Evolutionary conservation across 2,113 vertebrate species (phyloP).

Genomic region (Perca fluviatilis): DNA sequence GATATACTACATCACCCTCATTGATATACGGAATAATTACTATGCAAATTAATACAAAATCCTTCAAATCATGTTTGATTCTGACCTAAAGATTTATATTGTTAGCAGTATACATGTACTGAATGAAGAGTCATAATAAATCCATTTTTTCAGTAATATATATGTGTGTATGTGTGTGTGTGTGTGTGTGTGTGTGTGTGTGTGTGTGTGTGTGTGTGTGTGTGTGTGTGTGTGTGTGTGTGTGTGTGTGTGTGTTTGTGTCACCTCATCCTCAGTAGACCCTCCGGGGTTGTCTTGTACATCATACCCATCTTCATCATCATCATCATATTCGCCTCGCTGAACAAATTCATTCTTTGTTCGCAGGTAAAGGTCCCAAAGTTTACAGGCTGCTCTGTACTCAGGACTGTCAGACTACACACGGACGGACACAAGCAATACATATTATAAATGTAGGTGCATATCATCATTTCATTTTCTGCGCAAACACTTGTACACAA

Average conservation of each 20-base stretch:
- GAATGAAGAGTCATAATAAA: neutral
- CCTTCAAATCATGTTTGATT: neutral
- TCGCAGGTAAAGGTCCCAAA: conserved; percentile 97
- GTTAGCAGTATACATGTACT: neutral
- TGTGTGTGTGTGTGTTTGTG: neutral
- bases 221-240: no score
- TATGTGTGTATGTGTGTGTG: no score
- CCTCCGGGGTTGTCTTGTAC: conserved; percentile 89
- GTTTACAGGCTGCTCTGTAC: conserved; percentile 95
- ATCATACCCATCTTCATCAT: conserved; percentile 93
- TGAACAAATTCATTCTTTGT: conserved; percentile 99
- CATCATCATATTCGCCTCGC: conserved; percentile 94
- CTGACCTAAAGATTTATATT: neutral
- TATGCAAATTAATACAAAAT: neutral
- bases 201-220: no score
- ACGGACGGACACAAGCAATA: conserved; percentile 38
- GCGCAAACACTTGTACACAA: neutral
- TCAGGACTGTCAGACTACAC: conserved; percentile 93
- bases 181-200: no score
- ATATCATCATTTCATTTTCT: neutral
- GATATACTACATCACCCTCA: neutral
- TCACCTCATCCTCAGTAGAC: conserved; percentile 92
- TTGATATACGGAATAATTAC: neutral
- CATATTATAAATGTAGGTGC: neutral
- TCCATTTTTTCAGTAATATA: neutral